These are phyloP conservation scores for Microctonus aethiopoides DNA, from an alignment of 2,888 invertebrate genomes.

Conservation along the genomic window DNA sequence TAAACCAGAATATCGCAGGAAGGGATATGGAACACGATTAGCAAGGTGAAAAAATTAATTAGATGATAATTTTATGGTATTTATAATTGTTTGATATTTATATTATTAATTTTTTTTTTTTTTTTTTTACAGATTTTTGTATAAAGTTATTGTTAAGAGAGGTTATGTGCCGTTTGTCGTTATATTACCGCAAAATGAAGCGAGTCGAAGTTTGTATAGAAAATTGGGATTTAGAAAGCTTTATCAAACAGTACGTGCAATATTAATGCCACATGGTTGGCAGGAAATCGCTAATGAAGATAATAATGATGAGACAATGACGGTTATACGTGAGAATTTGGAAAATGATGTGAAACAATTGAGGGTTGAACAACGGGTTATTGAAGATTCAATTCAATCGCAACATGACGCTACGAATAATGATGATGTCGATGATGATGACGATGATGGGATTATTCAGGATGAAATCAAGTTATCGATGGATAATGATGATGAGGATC, in stretches of 20 bases:
- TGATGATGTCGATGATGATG: constrained; percentile 40
- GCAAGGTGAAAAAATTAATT: constrained; percentile 61
- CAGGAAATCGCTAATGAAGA: constrained; percentile 39
- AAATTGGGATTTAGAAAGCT: constrained; percentile 85
- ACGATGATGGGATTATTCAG: constrained; percentile 47
- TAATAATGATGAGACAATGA: constrained; percentile 41
- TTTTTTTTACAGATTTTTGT: constrained; percentile 64
- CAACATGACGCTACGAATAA: constrained; percentile 45
- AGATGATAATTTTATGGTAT: too few species aligned
- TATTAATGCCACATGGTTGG: constrained; percentile 73
- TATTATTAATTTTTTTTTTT: neutral
- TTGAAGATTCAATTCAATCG: constrained; percentile 49
- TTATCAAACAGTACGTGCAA: constrained; percentile 84
- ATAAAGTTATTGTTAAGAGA: constrained; percentile 73
- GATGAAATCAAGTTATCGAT: constrained; percentile 43
- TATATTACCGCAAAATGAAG: constrained; percentile 88
- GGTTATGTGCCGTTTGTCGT: constrained; percentile 89
- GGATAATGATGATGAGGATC: constrained; percentile 31
- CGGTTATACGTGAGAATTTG: constrained; percentile 52
- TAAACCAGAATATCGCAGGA: constrained; percentile 78
- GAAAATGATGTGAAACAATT: constrained; percentile 55
- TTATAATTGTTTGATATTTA: too few species aligned
- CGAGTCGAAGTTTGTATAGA: constrained; percentile 84
- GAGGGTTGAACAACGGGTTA: constrained; percentile 52
- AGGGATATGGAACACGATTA: constrained; percentile 70